Evolutionary conservation across 2,797 vertebrate species (phyloP).

Genomic region (Agapornis canus): DNA sequence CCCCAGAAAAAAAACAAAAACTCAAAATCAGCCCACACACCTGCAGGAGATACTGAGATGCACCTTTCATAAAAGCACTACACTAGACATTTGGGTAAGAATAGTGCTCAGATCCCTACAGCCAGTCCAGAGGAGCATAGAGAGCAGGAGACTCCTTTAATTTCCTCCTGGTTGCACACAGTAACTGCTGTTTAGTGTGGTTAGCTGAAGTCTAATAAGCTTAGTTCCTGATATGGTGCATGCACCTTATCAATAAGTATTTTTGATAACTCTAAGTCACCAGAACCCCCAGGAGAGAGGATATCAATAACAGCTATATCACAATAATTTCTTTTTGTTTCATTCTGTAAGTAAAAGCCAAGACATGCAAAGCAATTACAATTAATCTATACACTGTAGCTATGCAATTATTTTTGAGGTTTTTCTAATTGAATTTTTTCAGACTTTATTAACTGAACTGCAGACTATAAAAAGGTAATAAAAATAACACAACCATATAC

Average conservation of each 20-base stretch:
- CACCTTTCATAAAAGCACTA: not conserved
- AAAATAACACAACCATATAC: not conserved
- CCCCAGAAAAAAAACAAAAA: not conserved
- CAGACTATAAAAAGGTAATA: not conserved
- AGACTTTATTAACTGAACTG: not conserved
- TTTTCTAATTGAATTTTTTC: not conserved
- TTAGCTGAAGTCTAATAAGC: not conserved
- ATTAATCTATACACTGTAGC: not conserved
- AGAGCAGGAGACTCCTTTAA: not conserved
- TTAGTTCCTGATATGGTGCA: not conserved
- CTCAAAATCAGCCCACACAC: rapidly evolving
- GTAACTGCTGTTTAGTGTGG: not conserved
- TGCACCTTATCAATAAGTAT: not conserved
- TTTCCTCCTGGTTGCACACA: rapidly evolving
- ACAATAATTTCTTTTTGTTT: not conserved
- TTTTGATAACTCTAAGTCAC: not conserved
- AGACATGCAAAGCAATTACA: not conserved
- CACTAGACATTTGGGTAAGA: not conserved
- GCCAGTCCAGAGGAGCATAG: not conserved
- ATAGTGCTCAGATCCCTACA: not conserved
- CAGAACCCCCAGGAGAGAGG: not conserved
- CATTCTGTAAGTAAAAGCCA: not conserved
- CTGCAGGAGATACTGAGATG: not conserved
- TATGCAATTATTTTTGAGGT: not conserved
- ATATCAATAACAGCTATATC: not conserved